Percentiles rank a stretch among this genome's conserved stretches.
Conservation (phyloP, 2,888 invertebrate species). For the Oxyteleia sp. region DNA sequence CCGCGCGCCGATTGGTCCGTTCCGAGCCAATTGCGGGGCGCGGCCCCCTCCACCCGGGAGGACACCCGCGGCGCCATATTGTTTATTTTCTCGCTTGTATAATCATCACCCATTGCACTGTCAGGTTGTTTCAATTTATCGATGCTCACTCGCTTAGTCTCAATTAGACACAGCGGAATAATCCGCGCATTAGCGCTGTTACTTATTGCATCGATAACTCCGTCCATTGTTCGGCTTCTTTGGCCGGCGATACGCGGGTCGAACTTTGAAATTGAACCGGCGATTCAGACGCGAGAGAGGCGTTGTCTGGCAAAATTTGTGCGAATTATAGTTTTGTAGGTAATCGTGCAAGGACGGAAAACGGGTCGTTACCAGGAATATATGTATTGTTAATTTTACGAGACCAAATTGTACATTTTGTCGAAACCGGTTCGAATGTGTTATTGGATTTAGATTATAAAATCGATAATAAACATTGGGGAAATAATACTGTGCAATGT, state of each 20-base stretch:
- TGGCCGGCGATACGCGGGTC: constrained; percentile 37
- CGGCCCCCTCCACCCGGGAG: background rate
- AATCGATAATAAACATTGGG: no score
- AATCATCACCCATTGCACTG: constrained; percentile 72
- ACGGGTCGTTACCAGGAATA: no score
- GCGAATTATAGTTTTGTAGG: no score
- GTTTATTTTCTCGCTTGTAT: constrained; percentile 73
- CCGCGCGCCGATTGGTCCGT: constrained; percentile 55
- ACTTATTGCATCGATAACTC: constrained; percentile 72
- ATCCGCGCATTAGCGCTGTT: constrained; percentile 58
- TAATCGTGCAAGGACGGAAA: no score
- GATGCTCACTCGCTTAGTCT: constrained; percentile 81
- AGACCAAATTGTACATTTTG: no score
- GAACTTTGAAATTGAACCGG: constrained; percentile 38
- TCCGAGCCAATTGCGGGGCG: constrained; percentile 63
- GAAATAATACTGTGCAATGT: no score
- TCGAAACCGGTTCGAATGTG: no score
- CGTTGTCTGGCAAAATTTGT: background rate
- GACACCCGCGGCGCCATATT: constrained; percentile 76
- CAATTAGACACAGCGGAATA: constrained; percentile 80
- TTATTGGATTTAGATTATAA: no score
- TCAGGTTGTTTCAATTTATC: constrained; percentile 77
- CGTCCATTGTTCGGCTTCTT: constrained; percentile 60
- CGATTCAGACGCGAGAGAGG: constrained; percentile 3
- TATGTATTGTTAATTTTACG: no score